These are phyloP conservation scores for Metopolophium dirhodum DNA, from an alignment of 1,140 invertebrate genomes.

Conservation along the genomic window DNA sequence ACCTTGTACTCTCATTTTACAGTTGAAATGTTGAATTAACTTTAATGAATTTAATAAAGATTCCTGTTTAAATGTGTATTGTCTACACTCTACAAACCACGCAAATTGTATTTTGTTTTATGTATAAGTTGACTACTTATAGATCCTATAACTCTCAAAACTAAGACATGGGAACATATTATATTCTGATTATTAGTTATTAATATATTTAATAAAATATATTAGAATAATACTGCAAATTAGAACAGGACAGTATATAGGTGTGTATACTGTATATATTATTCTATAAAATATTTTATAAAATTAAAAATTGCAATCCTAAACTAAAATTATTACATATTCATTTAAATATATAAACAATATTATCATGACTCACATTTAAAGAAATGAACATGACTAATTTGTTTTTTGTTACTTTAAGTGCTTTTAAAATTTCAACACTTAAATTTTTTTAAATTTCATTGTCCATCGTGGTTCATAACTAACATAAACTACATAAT, in stretches of 20 bases:
- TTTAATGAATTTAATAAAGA: neutral
- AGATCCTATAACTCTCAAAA: neutral
- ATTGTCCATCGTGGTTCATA: neutral
- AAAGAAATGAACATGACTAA: neutral
- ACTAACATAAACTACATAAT: neutral
- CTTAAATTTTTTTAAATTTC: neutral
- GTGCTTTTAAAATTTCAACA: neutral
- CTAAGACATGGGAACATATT: neutral
- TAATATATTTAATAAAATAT: too few relatives aligned
- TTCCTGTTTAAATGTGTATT: neutral
- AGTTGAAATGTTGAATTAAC: neutral
- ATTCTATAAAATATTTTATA: too few relatives aligned
- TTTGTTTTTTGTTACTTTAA: neutral
- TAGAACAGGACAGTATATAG: neutral
- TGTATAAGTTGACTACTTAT: neutral
- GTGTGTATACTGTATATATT: too few relatives aligned
- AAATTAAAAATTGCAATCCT: neutral
- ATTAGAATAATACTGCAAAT: neutral
- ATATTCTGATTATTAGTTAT: too few relatives aligned
- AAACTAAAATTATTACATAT: neutral
- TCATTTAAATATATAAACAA: neutral
- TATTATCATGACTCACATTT: neutral
- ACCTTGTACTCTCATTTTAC: neutral
- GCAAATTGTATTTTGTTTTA: neutral
- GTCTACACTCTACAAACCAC: neutral